Base-by-base conservation (phyloP, 2,113 vertebrate species). In the Tichodroma muraria region DNA sequence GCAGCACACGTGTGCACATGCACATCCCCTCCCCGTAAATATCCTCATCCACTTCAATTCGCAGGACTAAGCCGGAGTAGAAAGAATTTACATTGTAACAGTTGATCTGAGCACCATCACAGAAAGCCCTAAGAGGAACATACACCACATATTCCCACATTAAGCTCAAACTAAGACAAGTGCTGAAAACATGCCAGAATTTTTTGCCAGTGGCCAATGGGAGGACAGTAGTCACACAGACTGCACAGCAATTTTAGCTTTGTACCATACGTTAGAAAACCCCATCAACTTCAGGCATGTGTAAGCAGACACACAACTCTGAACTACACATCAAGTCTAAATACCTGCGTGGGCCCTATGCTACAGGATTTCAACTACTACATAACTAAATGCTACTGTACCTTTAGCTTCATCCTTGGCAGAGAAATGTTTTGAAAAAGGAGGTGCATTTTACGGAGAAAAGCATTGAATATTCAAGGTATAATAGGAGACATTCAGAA, bases 371-470 rank as follows among this genome's bases (percentile, higher is more conserved):
- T 87, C 69, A 50, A 1, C 73, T 69, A 85, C 70, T 38, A 54
- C 38, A 2, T 2, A 37, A 73, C 89, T 68, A 88, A 50, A 56
- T 69, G 42, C 85, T 83, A 76, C 80, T n/a, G 38, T 97, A 97
- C 96, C 94, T 94, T 91, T 49, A 80, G 75, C 83, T 95, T 77
- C 38, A 15, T 92, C 92, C 65, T 57, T n/a, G 75, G 45, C 23
- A 56, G 61, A 77, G 60, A 80, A 78, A 88, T 7, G 60, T 73
- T 92, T 86, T 45, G 47, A 42, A 44, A 37, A 38, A 57, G 66
- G 45, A 70, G 47, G 18, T 24, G 21, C 44, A 59, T 95, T 73
- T 69, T 54, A 85, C 86, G 79, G 66, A 81, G 5, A 38, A 84
- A 45, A 49, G n/a, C 38, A 65, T 88, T 83, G 72, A 70, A 14